Evolutionary conservation across 2,113 vertebrate genomes (phyloP), one percentile per base, ranked within the genome.

Genomic region (Platanista minor): DNA sequence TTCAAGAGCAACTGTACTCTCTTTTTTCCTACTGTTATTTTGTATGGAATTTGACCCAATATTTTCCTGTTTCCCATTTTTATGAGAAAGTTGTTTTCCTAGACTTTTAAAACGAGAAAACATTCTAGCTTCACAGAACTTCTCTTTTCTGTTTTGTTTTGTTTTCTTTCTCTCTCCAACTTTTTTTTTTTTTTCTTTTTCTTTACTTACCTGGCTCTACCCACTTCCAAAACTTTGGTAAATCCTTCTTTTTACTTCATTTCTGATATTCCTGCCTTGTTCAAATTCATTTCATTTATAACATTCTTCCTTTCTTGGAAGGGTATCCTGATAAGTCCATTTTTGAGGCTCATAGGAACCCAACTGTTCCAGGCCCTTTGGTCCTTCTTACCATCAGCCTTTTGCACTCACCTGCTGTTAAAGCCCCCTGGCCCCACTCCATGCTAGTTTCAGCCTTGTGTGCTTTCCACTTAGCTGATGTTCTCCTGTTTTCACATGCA

Each of bases 371-470:
- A 61, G 59, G 29, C 25, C 11, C 23, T 72, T 67, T 2, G 8
- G 3, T 62, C 29, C n/a, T 52, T 69, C 52, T 88, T 52, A 62
- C 12, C 6, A 20, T 36, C 43, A 61, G 23, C 23, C 23, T 36
- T 25, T 87, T 36, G n/a, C 6, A 43, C 8, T 62, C 36, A 54
- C 6, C n/a, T 64, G 14, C 72, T 67, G 3, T 33, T 80, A 69
- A 59, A 59, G 11, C 1, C 3, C 6, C 9, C 20, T 20, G 15
- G 2, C 5, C 33, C 8, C 1, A 2, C 4, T 9, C 36, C 23
- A 33, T 20, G 13, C 43, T 66, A 20, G 36, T 33, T 95, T 57
- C 36, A 46, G 31, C 25, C 25, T 36, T 46, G 18, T 72, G 11
- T 41, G 8, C 36, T 75, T 39, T 82, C 3, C 36, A 43, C 13